phyloP scores from a whole-genome alignment of 2,797 vertebrate genomes.

The Philypnodon macrostomus region DNA sequence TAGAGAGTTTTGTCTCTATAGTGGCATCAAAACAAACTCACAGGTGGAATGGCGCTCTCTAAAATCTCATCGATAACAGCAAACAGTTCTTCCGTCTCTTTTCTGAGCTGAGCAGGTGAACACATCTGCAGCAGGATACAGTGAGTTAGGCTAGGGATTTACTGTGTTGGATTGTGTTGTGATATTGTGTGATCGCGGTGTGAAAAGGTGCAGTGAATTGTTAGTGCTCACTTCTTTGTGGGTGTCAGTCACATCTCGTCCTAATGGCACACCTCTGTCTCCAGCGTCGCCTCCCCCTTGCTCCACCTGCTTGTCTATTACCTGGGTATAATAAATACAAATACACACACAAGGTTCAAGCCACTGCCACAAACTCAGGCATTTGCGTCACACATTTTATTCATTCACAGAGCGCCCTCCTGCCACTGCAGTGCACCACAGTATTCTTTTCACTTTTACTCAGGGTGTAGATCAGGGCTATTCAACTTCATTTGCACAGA shows the following conservation, averaged over 20 bases:
- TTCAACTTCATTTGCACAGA: too few relatives aligned
- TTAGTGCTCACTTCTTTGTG: slow-evolving; percentile 79
- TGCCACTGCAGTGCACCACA: too few relatives aligned
- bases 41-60: slow-evolving; percentile 79
- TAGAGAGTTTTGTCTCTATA: not conserved
- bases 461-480: too few relatives aligned
- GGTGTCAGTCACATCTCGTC: slow-evolving; percentile 58
- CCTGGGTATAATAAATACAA: slow-evolving; percentile 65
- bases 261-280: slow-evolving; percentile 26
- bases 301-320: slow-evolving; percentile 76
- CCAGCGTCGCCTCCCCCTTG: slow-evolving; percentile 56
- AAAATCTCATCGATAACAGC: slow-evolving; percentile 90
- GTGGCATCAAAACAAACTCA: slow-evolving; percentile 58
- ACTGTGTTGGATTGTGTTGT: not conserved
- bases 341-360: slow-evolving; percentile 14
- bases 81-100: slow-evolving; percentile 91
- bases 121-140: slow-evolving; percentile 79
- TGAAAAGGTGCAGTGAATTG: not conserved
- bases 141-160: too few relatives aligned
- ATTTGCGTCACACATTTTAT: too few relatives aligned
- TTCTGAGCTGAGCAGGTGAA: slow-evolving; percentile 88
- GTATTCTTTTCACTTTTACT: too few relatives aligned
- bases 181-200: not conserved
- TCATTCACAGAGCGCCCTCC: not conserved
- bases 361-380: not conserved